These are phyloP conservation scores for Volucella zonaria DNA, from an alignment of 2,888 invertebrate genomes.

Conservation along the genomic window DNA sequence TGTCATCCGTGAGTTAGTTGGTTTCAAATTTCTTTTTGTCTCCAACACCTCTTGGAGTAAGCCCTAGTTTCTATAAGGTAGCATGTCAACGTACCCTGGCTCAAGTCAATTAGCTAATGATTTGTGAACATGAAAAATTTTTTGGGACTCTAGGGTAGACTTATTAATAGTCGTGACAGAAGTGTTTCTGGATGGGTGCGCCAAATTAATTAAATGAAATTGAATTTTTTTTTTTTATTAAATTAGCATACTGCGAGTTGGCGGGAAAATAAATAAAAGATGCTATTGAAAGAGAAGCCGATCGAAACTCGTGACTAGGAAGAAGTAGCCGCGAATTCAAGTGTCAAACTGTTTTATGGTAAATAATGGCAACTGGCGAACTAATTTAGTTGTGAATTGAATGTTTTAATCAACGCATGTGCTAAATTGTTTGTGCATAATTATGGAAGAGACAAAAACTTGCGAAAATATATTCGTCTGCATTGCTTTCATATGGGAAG, in stretches of 20 bases:
- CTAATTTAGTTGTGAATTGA: slow-evolving; percentile 11
- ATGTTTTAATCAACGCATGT: background rate
- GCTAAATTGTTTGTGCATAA: too few relatives aligned
- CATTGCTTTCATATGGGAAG: too few relatives aligned
- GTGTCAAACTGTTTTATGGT: background rate
- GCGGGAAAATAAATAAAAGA: slow-evolving; percentile 36
- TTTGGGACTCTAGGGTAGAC: slow-evolving; percentile 25
- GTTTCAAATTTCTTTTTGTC: slow-evolving; percentile 9
- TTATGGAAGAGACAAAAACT: too few relatives aligned
- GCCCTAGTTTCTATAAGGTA: background rate
- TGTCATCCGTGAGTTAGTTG: background rate
- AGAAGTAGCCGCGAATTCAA: background rate
- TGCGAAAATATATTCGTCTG: too few relatives aligned
- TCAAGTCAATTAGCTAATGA: slow-evolving; percentile 51
- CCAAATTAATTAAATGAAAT: slow-evolving; percentile 46
- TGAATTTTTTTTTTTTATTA: slow-evolving; percentile 41
- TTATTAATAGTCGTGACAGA: slow-evolving; percentile 45
- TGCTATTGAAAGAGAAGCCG: background rate
- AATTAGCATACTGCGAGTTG: slow-evolving; percentile 27
- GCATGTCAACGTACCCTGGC: slow-evolving; percentile 1
- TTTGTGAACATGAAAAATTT: slow-evolving; percentile 22
- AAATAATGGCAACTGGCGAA: too few relatives aligned
- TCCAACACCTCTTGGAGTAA: slow-evolving; percentile 1
- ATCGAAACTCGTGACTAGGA: background rate
- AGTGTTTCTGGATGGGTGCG: slow-evolving; percentile 45